Percentiles rank a stretch among this genome's conserved stretches.
These are phyloP conservation scores for Bubo bubo DNA, from an alignment of 2,113 vertebrate species.

Conservation along the genomic window DNA sequence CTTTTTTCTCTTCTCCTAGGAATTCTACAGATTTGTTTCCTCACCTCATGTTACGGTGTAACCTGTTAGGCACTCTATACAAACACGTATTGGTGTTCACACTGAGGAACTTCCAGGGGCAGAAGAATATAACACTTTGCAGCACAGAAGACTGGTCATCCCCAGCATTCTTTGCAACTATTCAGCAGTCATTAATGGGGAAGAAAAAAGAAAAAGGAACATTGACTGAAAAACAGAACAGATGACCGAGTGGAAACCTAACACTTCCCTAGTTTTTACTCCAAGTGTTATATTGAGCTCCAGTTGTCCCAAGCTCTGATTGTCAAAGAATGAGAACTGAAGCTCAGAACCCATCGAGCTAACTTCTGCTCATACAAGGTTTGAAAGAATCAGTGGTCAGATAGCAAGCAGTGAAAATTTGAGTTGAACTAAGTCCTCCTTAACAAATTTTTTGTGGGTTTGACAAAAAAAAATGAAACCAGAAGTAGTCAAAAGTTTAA, in stretches of 20 bases:
- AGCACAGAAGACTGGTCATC: neutral
- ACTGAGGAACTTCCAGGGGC: neutral
- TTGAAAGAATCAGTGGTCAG: neutral
- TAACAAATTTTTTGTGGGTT: conserved; percentile 22
- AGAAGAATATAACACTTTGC: neutral
- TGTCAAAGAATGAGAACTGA: neutral
- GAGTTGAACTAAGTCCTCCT: neutral
- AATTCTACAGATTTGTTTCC: neutral
- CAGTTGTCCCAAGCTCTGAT: neutral
- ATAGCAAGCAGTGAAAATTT: neutral
- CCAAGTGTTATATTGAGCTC: neutral
- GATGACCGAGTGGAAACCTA: neutral
- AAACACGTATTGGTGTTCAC: neutral
- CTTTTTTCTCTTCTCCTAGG: neutral
- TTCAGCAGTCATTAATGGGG: neutral
- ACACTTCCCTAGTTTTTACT: neutral
- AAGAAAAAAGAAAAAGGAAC: neutral
- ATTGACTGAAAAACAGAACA: neutral
- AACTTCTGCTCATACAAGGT: neutral
- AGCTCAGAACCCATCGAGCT: neutral
- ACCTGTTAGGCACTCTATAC: neutral
- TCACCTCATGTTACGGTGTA: neutral
- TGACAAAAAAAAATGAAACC: neutral
- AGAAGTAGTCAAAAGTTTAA: neutral
- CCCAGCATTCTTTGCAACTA: neutral